A percentile compares a stretch with the other conserved stretches of the same genome.
phyloP scores from a whole-genome alignment of 2,113 vertebrate species.

The Eublepharis macularius region DNA sequence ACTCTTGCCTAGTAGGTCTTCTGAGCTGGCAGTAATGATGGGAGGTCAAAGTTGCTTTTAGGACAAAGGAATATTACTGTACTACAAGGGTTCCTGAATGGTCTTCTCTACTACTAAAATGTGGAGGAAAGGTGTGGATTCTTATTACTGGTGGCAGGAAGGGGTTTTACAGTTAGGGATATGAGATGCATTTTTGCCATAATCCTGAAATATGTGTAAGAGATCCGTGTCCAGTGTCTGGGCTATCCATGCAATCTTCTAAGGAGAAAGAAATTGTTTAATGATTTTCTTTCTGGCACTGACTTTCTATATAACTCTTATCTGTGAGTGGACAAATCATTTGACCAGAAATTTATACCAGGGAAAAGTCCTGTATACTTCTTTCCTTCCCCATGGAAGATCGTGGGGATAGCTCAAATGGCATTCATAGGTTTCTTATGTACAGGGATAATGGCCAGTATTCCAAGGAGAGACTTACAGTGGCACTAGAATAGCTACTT shows the following conservation, averaged over 20 bases:
- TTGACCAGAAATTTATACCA: background rate
- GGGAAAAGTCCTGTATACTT: background rate
- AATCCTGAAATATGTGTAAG: background rate
- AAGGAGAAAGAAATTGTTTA: background rate
- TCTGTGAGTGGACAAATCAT: background rate
- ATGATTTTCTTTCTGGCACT: background rate
- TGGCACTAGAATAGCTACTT: background rate
- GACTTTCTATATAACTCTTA: background rate
- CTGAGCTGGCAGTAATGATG: background rate
- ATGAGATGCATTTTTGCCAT: background rate
- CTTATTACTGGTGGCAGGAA: background rate
- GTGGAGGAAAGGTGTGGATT: background rate
- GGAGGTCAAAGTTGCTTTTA: background rate
- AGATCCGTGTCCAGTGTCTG: background rate
- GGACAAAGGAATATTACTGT: background rate
- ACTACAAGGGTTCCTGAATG: background rate
- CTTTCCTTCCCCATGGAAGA: background rate
- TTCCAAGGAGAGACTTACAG: background rate
- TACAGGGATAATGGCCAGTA: background rate
- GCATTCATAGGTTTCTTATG: background rate
- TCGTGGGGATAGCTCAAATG: background rate
- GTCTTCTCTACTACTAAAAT: background rate
- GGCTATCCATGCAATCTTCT: background rate
- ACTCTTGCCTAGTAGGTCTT: background rate
- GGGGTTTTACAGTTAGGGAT: background rate